phyloP scores from a whole-genome alignment of 1,140 invertebrate species.

The Elysia chlorotica region DNA sequence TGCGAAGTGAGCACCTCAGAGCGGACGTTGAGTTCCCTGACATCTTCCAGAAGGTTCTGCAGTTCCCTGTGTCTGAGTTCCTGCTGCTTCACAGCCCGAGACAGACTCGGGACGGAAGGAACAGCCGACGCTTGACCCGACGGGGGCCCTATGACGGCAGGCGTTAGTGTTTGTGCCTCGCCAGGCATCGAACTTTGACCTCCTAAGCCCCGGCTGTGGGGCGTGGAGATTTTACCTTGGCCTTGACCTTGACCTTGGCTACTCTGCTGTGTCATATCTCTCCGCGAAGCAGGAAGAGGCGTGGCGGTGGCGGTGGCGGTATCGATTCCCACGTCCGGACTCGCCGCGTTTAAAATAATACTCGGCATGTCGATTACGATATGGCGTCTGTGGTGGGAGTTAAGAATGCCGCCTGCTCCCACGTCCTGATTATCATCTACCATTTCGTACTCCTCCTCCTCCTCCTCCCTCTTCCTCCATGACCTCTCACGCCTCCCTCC shows the following conservation, averaged over 20 bases:
- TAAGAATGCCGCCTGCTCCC: neutral
- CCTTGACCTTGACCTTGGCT: neutral
- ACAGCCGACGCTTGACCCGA: too few relatives aligned
- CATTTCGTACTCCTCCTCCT: neutral
- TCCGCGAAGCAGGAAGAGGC: too few relatives aligned
- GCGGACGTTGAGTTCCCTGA: conserved; percentile 46
- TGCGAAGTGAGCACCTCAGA: conserved; percentile 34
- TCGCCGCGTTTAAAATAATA: conserved; percentile 44
- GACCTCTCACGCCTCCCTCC: neutral
- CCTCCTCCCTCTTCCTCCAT: neutral
- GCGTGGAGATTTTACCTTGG: too few relatives aligned
- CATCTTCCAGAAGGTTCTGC: conserved; percentile 50
- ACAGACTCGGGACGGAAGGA: too few relatives aligned
- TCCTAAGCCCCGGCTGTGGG: too few relatives aligned
- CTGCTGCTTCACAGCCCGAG: conserved; percentile 48
- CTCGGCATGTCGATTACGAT: conserved; percentile 50
- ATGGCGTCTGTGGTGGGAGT: conserved; percentile 21
- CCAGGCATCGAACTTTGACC: too few relatives aligned
- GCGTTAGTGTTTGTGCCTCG: too few relatives aligned
- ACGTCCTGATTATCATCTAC: too few relatives aligned
- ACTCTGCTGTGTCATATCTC: too few relatives aligned
- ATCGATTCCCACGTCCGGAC: conserved; percentile 27
- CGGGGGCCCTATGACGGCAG: too few relatives aligned
- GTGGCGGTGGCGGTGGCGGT: neutral
- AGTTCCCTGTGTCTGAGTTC: conserved; percentile 45